phyloP scores from a whole-genome alignment of 1,140 invertebrate genomes.

The Dufourea novaeangliae region DNA sequence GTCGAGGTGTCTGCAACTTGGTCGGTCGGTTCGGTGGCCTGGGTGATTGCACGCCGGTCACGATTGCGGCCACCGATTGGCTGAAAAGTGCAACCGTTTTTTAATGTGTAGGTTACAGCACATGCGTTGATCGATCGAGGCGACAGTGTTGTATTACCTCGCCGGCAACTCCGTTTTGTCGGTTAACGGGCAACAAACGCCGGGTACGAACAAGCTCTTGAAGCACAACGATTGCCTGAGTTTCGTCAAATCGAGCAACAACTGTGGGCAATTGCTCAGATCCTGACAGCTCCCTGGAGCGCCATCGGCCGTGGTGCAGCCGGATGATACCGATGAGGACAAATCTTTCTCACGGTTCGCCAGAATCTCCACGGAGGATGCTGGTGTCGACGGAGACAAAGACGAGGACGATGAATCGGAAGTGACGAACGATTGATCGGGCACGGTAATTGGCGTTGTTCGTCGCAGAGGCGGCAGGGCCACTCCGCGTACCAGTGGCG shows the following conservation, averaged over 20 bases:
- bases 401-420: slow-evolving; percentile 10
- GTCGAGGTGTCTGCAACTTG: slow-evolving; percentile 74
- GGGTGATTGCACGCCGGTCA: slow-evolving; percentile 38
- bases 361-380: slow-evolving; percentile 70
- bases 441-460: slow-evolving; percentile 61
- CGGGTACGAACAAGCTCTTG: slow-evolving; percentile 94
- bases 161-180: slow-evolving; percentile 72
- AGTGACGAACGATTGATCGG: not conserved
- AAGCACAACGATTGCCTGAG: slow-evolving; percentile 94
- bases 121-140: too few relatives aligned
- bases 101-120: too few relatives aligned
- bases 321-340: slow-evolving; percentile 66
- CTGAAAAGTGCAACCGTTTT: slow-evolving; percentile 42
- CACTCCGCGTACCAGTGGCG: slow-evolving; percentile 87
- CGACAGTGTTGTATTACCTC: not conserved
- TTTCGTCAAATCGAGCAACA: slow-evolving; percentile 91
- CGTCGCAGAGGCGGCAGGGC: slow-evolving; percentile 84
- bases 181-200: slow-evolving; percentile 91
- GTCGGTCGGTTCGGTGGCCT: slow-evolving; percentile 70
- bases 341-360: slow-evolving; percentile 72
- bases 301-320: slow-evolving; percentile 91
- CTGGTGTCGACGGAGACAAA: slow-evolving; percentile 66
- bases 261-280: slow-evolving; percentile 92
- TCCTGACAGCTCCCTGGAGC: slow-evolving; percentile 92
- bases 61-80: slow-evolving; percentile 33